These are phyloP conservation scores for Siderastrea siderea DNA, from an alignment of 92 coral and sea anemone species.

Conservation along the genomic window DNA sequence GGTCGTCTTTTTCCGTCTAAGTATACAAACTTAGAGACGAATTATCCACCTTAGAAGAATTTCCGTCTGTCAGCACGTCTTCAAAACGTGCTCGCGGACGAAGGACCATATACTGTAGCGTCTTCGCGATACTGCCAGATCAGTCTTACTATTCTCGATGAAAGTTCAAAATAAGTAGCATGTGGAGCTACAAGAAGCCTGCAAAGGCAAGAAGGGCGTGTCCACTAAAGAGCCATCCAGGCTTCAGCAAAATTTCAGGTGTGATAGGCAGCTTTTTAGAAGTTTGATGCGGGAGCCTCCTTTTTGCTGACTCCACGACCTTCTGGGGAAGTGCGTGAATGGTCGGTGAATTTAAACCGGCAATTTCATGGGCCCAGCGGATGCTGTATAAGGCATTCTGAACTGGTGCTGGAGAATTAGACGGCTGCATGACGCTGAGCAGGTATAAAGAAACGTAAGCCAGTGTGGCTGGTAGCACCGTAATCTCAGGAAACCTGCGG, in stretches of 20 bases:
- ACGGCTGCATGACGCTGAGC: constrained; percentile 5
- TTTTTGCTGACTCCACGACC: neutral
- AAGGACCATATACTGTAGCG: neutral
- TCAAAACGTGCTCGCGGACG: too few species aligned
- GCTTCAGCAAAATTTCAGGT: neutral
- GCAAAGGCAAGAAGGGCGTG: neutral
- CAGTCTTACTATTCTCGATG: neutral
- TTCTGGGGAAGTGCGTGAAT: neutral
- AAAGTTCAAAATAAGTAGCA: constrained; percentile 9
- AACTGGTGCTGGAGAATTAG: constrained; percentile 7
- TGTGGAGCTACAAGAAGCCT: neutral
- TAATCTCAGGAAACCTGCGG: constrained; percentile 11
- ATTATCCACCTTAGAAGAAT: too few species aligned
- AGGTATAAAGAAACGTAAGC: neutral
- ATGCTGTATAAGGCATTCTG: constrained; percentile 14
- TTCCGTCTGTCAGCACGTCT: too few species aligned
- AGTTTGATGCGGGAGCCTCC: neutral
- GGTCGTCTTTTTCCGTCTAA: too few species aligned
- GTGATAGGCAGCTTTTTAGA: neutral
- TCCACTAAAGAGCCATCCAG: neutral
- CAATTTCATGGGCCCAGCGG: constrained; percentile 31
- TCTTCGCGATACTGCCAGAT: neutral
- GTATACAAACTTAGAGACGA: too few species aligned
- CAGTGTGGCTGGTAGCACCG: neutral
- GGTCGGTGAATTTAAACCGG: neutral